Base-by-base conservation (phyloP, 2,113 vertebrate species). In the Euleptes europaea region DNA sequence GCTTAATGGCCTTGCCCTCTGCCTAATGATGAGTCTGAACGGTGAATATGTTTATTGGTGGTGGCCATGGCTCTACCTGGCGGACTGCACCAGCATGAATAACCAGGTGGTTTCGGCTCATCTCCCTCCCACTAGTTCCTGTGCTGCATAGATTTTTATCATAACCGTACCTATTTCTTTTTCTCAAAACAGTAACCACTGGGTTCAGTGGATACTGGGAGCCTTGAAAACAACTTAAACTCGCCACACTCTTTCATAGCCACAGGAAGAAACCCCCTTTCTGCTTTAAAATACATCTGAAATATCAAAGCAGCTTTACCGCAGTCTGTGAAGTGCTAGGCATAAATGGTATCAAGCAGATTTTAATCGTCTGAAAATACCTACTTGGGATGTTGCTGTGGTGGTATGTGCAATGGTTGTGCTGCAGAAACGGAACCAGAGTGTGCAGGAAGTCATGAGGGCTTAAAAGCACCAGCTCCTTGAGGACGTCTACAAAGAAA, bases 351-450 rank as follows among this genome's bases (percentile, higher is more conserved):
- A 57, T 42, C 35, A 28, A 33, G n/a, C 5, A 63, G 17, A 15
- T 38, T 33, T 79, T 35, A 63, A 10, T 38, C n/a, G 38, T 38
- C 14, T 47, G 87, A 51, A 89, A 93, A 80, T 90, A 96, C 98
- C 93, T 97, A 98, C 98, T 98, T 97, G 98, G 98, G 96, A 99
- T 99, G 95, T 98, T 99, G 97, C 98, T 99, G 95, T 99, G 99
- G 95, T 99, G 99, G 93, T 99, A 99, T 91, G 98, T 99, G 96
- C 98, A 99, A 97, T 99, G 99, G 96, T 99, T 99, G 97, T 99
- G 99, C 93, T 99, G 99, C 87, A 99, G 97, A 96, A 99, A 99
- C 88, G 99, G 99, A 88, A 99, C 99, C 92, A 99, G 96, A 31
- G 98, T 99, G 96, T 99, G 98, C 94, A 99, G 97, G 96, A 99